phyloP scores from a whole-genome alignment of 2,113 vertebrate species.

The Erythrocercus mccallii region DNA sequence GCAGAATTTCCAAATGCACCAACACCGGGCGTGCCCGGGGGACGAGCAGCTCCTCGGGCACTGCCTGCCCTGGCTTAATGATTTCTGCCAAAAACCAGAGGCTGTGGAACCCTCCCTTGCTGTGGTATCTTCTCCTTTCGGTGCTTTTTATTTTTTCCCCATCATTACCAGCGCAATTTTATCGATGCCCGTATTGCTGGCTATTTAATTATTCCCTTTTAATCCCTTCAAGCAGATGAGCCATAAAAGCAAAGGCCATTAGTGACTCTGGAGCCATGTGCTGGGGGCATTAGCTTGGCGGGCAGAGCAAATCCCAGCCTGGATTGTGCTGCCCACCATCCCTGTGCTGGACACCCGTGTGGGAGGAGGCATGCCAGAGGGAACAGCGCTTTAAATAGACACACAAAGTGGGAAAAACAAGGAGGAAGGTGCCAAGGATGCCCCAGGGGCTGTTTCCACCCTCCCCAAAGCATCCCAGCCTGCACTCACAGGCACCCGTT shows the following conservation, averaged over 20 bases:
- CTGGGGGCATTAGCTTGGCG: not conserved
- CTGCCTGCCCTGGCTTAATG: not conserved
- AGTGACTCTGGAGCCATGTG: not conserved
- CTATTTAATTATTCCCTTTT: slow-evolving; percentile 48
- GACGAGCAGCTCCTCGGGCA: not conserved
- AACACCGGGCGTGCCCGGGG: not conserved
- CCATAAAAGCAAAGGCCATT: slow-evolving; percentile 17
- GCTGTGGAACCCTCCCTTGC: not conserved
- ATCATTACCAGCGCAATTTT: not conserved
- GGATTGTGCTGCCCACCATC: not conserved
- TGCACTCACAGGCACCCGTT: rapidly evolving
- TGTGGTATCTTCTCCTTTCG: not conserved
- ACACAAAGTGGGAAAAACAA: not conserved
- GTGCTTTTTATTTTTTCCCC: not conserved
- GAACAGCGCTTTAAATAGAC: not conserved
- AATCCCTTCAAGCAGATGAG: slow-evolving; percentile 1
- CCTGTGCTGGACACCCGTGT: rapidly evolving
- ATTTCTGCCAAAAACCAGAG: not conserved
- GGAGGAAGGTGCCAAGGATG: not conserved
- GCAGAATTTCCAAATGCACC: not conserved
- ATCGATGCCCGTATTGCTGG: not conserved
- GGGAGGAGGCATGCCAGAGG: not conserved
- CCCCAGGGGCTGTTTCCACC: not conserved
- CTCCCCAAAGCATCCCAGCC: not conserved
- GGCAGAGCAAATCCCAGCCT: not conserved